Evolutionary conservation across 2,888 invertebrate genomes (phyloP), one percentile per base, ranked within the genome.

Genomic region (Imbricaverruca yamaguchii): DNA sequence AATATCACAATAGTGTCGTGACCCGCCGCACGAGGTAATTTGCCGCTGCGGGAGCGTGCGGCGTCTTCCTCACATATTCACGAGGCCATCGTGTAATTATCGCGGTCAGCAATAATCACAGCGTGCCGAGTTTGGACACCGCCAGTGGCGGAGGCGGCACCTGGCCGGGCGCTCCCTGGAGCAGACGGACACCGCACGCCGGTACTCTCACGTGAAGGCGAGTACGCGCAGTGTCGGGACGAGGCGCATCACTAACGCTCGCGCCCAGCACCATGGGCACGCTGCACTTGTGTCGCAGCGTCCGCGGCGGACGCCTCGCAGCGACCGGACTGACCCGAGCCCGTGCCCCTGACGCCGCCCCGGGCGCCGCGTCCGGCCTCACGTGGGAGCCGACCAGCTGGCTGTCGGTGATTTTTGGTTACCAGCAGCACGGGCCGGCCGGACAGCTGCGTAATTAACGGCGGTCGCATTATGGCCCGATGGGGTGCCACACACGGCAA

Each of bases 61-160:
- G 18, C 21, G 74, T 21, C 55, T 55, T 74, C 74, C 74, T 74
- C 74, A 74, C 74, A 74, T 74, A 74, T 74, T 74, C 74, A 74
- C 53, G 53, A 74, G 53, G 7, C 55, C 7, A 8, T 18, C 21
- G 53, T 53, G 21, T 74, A 74, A 74, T 74, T 74, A 55, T 15
- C 74, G 59, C 21, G 53, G 11, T 9, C 74, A 39, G 55, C 55
- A 74, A 21, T 55, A 74, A 74, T 74, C 74, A 23, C 21, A 9
- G 55, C 23, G 10, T 53, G 8, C 53, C 21, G 12, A 23, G 10
- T 18, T 23, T 4, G 15, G 21, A 21, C 21, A 23, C 18, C 21
- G 11, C 18, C 53, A 53, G 55, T 11, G 55, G 55, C 53, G 74
- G 9, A 6, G 1, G 0, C 53, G 55, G 9, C 9, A 39, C 39